Evolutionary conservation across 1,140 invertebrate genomes (phyloP).

Genomic region (Neoseiulus cucumeris): DNA sequence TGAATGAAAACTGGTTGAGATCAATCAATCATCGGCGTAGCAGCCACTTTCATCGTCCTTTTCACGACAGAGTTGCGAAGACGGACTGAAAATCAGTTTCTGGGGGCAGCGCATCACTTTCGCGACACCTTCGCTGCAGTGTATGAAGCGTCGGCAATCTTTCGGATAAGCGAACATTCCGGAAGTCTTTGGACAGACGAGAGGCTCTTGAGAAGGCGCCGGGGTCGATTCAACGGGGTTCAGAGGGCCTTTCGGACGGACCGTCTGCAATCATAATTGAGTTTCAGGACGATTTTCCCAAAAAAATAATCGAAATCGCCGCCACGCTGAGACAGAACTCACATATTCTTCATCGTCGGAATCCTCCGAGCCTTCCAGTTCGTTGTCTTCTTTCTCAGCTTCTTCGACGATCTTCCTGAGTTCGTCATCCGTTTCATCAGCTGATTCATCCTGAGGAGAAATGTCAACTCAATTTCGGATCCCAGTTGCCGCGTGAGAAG

Average conservation of each 20-base stretch:
- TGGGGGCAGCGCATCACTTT: neutral
- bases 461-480: neutral
- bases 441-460: neutral
- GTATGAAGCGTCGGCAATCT: neutral
- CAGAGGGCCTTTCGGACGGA: neutral
- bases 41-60: neutral
- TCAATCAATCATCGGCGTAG: conserved; percentile 4
- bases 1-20: neutral
- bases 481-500: too few relatives aligned
- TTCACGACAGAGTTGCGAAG: neutral
- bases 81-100: conserved; percentile 6
- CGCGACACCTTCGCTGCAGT: neutral
- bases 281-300: neutral
- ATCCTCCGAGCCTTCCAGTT: neutral
- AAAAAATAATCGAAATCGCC: neutral
- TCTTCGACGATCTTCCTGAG: neutral
- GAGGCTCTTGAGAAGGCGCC: neutral
- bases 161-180: neutral
- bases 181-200: neutral
- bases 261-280: neutral
- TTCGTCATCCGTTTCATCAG: neutral
- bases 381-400: conserved; percentile 2
- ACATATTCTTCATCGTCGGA: neutral
- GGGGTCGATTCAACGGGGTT: neutral
- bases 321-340: neutral